Evolutionary conservation across 1,140 invertebrate genomes (phyloP), one percentile per base, ranked within the genome.

Genomic region (Panonychus citri): DNA sequence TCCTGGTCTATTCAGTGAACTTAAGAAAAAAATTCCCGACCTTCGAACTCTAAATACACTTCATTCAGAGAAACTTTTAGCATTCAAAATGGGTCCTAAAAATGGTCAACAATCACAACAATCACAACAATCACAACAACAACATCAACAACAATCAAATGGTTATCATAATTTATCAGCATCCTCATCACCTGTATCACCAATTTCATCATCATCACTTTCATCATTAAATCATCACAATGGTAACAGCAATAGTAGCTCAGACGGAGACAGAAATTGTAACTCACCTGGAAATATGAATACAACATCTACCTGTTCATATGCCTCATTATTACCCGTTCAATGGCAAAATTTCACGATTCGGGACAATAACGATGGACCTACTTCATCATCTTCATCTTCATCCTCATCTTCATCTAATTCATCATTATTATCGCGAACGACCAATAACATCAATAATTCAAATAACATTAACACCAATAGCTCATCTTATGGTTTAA

Each of bases 21-120:
- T 95, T 59, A 78, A 93, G 70, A 87, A 87, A 68, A 94, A 91
- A 64, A 83, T 94, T 56, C 88, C 89, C 1, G 91, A 96, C 71
- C 74, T 96, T 60, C 76, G 89, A 59, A 95, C 90, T 0, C 71
- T 95, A 40, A 95, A 94, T 71, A 93, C 89, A 3, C 75, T 96
- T 13, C 91, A 95, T 67, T 91, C 88, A 1, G 91, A 95, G 66
- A 95, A 95, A 67, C 73, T 94, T 27, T 74, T 95, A 17, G 88
- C 89, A 1, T 89, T 87, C 71, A 85, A 87, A 65, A 82, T 82
- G 79, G 64, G 65, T 84, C 84, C 21, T 81, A 86, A 67, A 21
- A 53, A 56, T 34, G 27, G 28, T 28, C 57, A 62, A 37, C n/a
- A n/a, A n/a, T n/a, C n/a, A n/a, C n/a, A n/a, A n/a, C n/a, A n/a